These are phyloP conservation scores for Clarias gariepinus DNA, from an alignment of 2,113 vertebrate genomes.

Conservation along the genomic window DNA sequence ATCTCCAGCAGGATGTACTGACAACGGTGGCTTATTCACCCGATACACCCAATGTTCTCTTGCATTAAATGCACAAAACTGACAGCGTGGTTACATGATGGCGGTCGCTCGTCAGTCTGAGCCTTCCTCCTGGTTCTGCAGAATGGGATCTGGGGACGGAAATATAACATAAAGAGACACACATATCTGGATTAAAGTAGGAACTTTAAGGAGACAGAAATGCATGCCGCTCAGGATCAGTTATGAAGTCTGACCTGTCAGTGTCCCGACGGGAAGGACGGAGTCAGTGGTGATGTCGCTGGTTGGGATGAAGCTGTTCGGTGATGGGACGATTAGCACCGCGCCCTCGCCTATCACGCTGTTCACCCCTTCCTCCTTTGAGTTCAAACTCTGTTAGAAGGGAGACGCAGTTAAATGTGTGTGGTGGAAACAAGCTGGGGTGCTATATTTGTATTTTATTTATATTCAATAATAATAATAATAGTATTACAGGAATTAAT, in stretches of 20 bases:
- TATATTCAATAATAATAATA: not conserved
- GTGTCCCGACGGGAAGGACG: constrained; percentile 75
- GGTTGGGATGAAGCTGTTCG: constrained; percentile 88
- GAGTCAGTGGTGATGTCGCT: constrained; percentile 79
- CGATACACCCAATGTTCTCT: not conserved
- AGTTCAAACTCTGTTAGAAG: constrained; percentile 76
- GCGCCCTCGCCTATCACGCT: constrained; percentile 77
- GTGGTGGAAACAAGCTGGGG: not conserved
- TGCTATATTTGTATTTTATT: not conserved
- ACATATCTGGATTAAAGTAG: not conserved
- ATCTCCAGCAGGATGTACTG: not conserved
- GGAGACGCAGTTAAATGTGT: not conserved
- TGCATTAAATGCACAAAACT: not conserved
- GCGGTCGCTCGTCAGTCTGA: constrained; percentile 28
- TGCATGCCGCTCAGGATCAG: not conserved
- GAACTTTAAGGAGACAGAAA: not conserved
- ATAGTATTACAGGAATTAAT: too few relatives aligned
- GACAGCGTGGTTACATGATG: not conserved
- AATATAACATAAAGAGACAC: not conserved
- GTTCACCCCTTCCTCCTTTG: constrained; percentile 77
- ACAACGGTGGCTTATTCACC: not conserved
- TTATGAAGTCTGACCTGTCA: constrained; percentile 40
- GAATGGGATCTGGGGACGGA: constrained; percentile 42
- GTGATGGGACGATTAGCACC: constrained; percentile 89
- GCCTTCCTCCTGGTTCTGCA: constrained; percentile 54